Base-by-base conservation (phyloP, 2,113 vertebrate species). In the Nothobranchius kuhntae region DNA sequence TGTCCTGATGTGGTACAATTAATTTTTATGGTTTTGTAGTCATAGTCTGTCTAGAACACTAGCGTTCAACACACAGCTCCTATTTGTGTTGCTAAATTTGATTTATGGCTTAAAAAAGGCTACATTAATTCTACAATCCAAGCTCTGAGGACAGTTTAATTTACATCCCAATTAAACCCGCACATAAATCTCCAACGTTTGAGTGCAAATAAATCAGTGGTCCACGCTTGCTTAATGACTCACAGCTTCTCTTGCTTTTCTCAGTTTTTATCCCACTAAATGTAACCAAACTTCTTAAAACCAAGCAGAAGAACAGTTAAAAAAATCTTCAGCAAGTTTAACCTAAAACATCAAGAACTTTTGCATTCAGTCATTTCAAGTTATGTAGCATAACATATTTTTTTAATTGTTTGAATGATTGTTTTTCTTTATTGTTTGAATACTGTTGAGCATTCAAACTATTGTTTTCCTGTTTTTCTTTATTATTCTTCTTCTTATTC, bases 141-240 rank as follows among this genome's bases (percentile, higher is more conserved):
- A 54, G 53, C 45, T 44, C 24, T 13, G 17, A 64, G 21, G 2
- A 44, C 24, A 0, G 2, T 13, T 50, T 50, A 40, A 58, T 26
- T 73, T 73, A 17, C 46, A 74, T 52, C 1, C 24, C 42, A 58
- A 77, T 72, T 17, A 40, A 55, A 21, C 36, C 53, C 7, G 21
- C 45, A 26, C 6, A 11, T 72, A 61, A 46, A 65, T 56, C 52
- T 21, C 7, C 7, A 3, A 45, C 9, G 1, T 30, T 13, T 10
- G 13, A 47, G 12, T 5, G 15, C 44, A 36, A 65, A 52, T 72
- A 61, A 73, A 68, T 75, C 53, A 38, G 36, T 24, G 13, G 3
- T 51, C 12, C 21, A 9, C 44, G 6, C 12, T 42, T 56, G 12
- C 1, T 30, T 46, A 14, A 61, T 77, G 15, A 65, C 11, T 73